phyloP scores from a whole-genome alignment of 2,113 vertebrate species.

The Cryptotis parvus region DNA sequence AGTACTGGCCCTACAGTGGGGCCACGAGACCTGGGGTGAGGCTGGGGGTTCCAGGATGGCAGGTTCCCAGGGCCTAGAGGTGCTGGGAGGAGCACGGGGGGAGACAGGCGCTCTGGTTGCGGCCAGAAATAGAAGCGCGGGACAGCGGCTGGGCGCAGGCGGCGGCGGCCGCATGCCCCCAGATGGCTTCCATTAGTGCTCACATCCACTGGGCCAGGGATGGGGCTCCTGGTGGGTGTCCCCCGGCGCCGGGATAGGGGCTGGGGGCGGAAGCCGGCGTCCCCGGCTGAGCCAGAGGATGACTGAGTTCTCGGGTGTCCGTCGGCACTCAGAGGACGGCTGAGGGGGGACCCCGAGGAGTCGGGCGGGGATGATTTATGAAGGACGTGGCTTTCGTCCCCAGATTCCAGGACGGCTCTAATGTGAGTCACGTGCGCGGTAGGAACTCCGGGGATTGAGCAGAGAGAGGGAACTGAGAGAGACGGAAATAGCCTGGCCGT shows the following conservation, averaged over 20 bases:
- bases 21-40: not conserved
- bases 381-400: slow-evolving; percentile 31
- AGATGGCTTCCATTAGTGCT: slow-evolving; percentile 79
- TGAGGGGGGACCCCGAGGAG: slow-evolving; percentile 14
- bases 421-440: slow-evolving; percentile 53
- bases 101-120: no score
- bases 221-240: slow-evolving; percentile 69
- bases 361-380: slow-evolving; percentile 63
- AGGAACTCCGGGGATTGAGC: slow-evolving; percentile 45
- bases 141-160: not conserved
- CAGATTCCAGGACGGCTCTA: slow-evolving; percentile 43
- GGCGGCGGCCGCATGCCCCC: slow-evolving; percentile 51
- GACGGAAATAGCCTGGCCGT: slow-evolving; percentile 69
- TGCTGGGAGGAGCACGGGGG: no score
- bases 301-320: slow-evolving; percentile 54
- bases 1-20: not conserved
- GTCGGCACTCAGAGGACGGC: not conserved
- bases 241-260: slow-evolving; percentile 63
- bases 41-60: slow-evolving; percentile 62
- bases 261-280: not conserved
- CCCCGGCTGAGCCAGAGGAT: slow-evolving; percentile 54
- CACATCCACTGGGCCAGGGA: slow-evolving; percentile 18
- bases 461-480: slow-evolving; percentile 80
- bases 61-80: slow-evolving; percentile 56
- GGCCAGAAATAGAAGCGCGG: slow-evolving; percentile 55